Conservation (phyloP, 2,797 vertebrate genomes). For the Phataginus tetradactyla region DNA sequence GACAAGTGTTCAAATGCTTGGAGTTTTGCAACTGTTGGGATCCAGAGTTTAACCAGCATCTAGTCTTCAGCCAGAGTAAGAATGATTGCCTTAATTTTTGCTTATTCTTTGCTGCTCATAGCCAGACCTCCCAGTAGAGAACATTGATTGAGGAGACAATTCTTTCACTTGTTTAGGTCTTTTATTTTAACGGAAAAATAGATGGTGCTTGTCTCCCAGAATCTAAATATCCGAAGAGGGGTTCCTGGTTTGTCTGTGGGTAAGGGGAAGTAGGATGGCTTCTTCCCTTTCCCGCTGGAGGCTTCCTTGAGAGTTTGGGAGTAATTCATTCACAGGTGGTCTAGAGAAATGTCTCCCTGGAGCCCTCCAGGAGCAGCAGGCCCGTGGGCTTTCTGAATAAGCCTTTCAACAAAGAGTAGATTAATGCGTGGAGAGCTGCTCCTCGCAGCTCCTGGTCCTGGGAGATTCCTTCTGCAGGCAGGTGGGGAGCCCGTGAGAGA, state of each 20-base stretch:
- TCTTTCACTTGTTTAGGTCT: background rate
- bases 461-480: slow-evolving; percentile 49
- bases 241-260: background rate
- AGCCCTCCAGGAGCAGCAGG: background rate
- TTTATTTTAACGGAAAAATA: background rate
- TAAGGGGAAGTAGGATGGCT: background rate
- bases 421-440: background rate
- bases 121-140: background rate
- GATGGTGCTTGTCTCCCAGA: background rate
- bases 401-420: background rate
- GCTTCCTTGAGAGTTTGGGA: background rate
- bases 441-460: background rate
- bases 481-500: background rate
- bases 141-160: background rate
- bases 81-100: background rate
- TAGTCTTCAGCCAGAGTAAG: background rate
- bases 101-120: background rate
- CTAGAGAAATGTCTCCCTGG: background rate
- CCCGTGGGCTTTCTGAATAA: background rate
- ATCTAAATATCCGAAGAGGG: background rate
- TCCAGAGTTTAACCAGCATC: background rate
- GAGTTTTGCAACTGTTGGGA: background rate
- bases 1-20: background rate
- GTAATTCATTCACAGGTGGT: slow-evolving; percentile 32
- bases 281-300: background rate